These are phyloP conservation scores for Hirundo rustica DNA, from an alignment of 2,797 vertebrate genomes.

Conservation along the genomic window DNA sequence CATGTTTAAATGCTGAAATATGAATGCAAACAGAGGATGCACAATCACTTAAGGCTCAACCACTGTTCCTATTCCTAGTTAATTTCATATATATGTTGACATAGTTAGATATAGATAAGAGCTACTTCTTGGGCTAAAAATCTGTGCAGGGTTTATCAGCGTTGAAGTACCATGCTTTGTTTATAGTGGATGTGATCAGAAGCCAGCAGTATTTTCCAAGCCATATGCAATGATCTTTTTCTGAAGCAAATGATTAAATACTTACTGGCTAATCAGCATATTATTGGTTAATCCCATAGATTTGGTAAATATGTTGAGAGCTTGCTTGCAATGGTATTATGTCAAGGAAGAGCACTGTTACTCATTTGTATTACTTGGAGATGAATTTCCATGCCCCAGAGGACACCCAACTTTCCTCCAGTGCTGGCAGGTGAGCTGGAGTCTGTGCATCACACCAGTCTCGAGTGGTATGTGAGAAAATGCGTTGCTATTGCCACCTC, in stretches of 20 bases:
- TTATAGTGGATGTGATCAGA: neutral
- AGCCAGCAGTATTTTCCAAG: neutral
- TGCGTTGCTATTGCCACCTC: neutral
- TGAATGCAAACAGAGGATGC: neutral
- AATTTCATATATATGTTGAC: neutral
- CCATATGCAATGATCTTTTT: neutral
- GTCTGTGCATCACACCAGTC: neutral
- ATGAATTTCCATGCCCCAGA: neutral
- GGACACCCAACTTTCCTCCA: neutral
- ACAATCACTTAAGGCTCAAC: neutral
- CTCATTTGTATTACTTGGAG: neutral
- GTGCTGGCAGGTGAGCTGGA: neutral
- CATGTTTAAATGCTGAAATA: neutral
- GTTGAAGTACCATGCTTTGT: neutral
- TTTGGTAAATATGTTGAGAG: neutral
- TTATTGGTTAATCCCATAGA: neutral
- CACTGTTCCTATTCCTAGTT: neutral
- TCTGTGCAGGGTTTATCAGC: neutral
- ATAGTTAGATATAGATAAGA: neutral
- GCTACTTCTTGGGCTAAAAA: neutral
- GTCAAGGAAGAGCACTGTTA: neutral
- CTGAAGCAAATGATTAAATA: neutral
- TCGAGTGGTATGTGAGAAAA: neutral
- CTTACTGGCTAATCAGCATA: neutral
- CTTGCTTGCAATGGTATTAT: neutral